Conservation (phyloP, 2,888 invertebrate species). For the Drosophila fulvimacula region DNA sequence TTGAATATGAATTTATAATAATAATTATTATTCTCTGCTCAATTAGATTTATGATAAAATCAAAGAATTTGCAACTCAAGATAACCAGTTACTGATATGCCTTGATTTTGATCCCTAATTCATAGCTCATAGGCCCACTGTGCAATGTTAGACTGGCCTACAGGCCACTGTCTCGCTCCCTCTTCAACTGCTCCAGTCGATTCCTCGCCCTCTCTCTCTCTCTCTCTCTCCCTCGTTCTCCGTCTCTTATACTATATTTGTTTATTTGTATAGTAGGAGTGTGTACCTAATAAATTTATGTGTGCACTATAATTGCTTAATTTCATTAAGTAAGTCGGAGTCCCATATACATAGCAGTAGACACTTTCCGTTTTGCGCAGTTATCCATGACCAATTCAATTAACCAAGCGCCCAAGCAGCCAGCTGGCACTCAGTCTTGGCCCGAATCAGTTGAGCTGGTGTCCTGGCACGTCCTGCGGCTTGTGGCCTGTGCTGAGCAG, state of each 20-base stretch:
- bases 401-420: conserved; percentile 51
- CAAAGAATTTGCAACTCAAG: neutral
- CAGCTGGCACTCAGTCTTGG: conserved; percentile 37
- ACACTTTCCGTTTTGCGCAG: conserved; percentile 41
- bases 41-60: no score
- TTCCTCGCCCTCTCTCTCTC: neutral
- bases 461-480: conserved; percentile 35
- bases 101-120: neutral
- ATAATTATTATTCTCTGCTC: no score
- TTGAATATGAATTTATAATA: accelerated
- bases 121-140: neutral
- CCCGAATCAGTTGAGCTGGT: conserved; percentile 19
- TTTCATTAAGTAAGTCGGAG: conserved; percentile 72
- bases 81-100: no score
- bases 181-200: no score
- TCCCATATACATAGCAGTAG: conserved; percentile 22
- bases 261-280: conserved; percentile 16
- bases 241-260: neutral
- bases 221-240: no score
- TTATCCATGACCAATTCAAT: conserved; percentile 78
- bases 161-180: neutral
- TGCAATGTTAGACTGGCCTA: conserved; percentile 19
- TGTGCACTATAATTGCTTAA: conserved; percentile 74
- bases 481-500: conserved; percentile 31
- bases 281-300: conserved; percentile 69